Percentiles rank a stretch among this genome's conserved stretches.
Evolutionary conservation across 2,797 vertebrate genomes (phyloP).

Genomic region (Darevskia mixta): DNA sequence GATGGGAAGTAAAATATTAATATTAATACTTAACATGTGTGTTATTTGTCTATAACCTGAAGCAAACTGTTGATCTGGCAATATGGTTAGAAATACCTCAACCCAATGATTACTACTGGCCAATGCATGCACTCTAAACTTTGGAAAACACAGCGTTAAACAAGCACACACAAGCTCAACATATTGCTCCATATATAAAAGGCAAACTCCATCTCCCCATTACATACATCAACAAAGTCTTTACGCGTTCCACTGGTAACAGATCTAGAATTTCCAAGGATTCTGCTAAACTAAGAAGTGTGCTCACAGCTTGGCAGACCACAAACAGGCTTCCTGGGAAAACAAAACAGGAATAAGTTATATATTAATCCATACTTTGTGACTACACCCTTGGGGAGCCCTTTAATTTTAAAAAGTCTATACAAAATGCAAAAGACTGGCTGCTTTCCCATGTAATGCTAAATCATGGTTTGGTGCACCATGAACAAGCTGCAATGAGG

Average conservation of each 20-base stretch:
- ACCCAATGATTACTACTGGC: neutral
- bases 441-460: neutral
- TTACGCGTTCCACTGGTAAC: slow-evolving; percentile 87
- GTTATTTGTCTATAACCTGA: neutral
- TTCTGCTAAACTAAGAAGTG: slow-evolving; percentile 90
- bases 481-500: neutral
- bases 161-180: slow-evolving; percentile 2
- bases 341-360: slow-evolving; percentile 63
- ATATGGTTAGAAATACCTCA: neutral
- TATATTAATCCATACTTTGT: slow-evolving; percentile 33
- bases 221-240: slow-evolving; percentile 86
- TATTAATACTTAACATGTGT: neutral
- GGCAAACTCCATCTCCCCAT: slow-evolving; percentile 23
- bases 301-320: slow-evolving; percentile 90
- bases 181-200: slow-evolving; percentile 26
- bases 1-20: neutral
- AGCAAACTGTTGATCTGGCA: neutral
- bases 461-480: neutral
- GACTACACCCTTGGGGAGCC: slow-evolving; percentile 15
- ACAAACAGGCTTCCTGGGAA: slow-evolving; percentile 89
- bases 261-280: slow-evolving; percentile 85
- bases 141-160: rapidly evolving
- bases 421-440: neutral
- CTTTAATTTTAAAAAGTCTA: slow-evolving; percentile 22
- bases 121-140: neutral